Evolutionary conservation across 2,888 invertebrate species (phyloP), one percentile per base, ranked within the genome.

Genomic region (Acrocera orbiculus): DNA sequence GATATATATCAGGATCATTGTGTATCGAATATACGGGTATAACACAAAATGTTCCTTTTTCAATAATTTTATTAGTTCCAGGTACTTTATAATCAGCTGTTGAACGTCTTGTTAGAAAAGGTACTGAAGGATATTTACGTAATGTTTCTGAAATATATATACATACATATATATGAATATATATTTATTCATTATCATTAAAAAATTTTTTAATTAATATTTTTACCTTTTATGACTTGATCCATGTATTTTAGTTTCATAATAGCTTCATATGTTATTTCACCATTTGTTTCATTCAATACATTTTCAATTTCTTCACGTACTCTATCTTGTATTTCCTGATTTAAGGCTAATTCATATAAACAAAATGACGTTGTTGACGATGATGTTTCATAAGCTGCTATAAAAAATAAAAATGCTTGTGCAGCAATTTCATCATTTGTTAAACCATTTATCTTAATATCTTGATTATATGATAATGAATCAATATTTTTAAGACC

Each of bases 1-100:
- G 67, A 42, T 67, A 73, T 44, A 66, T 58, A 3, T 65, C 61
- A 0, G 69, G 64, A 46, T 73, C 72, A 50, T 66, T 67, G 41
- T 74, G 73, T 42, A 73, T 66, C 16, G 66, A 64, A 41, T 65
- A 62, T 6, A 63, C 58, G 8, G 72, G 69, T 27, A 73, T 62
- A 13, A 68, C 58, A 4, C 70, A 49, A 11, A 59, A 44, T 0
- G 62, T 64, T 2, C 64, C 68, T 30, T 65, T 60, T 35, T 67
- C 64, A 27, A 69, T 61, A 1, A 57, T 48, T 32, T 62, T 46
- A 5, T 61, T 49, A 0, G 51, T 61, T 40, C 62, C 51, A 0
- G 64, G 63, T n/a, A 67, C 38, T 35, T 47, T 54, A 44, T 65
- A 66, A 22, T 64, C 55, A 37, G 56, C 57, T 19, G 56, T 62